These are phyloP conservation scores for Peucedramus taeniatus DNA, from an alignment of 2,113 vertebrate species.

Conservation along the genomic window DNA sequence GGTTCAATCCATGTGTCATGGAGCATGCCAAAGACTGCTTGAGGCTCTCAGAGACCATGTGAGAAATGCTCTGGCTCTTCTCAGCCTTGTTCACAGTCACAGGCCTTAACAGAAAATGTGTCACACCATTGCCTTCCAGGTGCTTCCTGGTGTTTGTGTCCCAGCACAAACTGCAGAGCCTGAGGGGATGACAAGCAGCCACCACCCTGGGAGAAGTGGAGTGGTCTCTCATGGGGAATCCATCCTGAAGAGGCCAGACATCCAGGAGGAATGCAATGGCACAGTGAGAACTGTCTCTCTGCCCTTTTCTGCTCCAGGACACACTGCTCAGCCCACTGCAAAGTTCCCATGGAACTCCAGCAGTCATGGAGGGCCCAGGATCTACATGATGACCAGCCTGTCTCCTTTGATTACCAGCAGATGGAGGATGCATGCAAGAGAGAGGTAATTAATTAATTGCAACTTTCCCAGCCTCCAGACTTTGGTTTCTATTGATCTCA, in stretches of 20 bases:
- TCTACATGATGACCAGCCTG: background rate
- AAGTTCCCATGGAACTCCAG: accelerated
- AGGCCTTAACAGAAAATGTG: background rate
- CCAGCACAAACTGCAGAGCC: background rate
- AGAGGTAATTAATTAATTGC: constrained; percentile 72
- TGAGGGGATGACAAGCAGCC: background rate
- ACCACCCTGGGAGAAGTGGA: background rate
- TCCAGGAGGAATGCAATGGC: background rate
- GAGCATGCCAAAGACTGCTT: background rate
- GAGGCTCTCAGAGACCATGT: background rate
- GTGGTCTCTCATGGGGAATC: background rate
- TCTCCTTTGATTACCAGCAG: background rate
- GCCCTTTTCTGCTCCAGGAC: background rate
- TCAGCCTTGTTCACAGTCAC: background rate
- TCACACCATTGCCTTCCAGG: background rate
- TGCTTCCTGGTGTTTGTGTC: background rate
- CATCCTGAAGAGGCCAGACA: background rate
- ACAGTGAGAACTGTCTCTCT: background rate
- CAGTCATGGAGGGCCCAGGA: background rate
- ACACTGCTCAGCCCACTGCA: background rate
- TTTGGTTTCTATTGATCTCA: constrained; percentile 71
- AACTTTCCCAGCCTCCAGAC: constrained; percentile 59
- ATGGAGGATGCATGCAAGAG: constrained; percentile 55
- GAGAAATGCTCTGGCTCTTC: background rate
- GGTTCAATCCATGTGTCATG: background rate